These are phyloP conservation scores for Scaptomyza reducta DNA, from an alignment of 2,888 invertebrate genomes.

Conservation along the genomic window DNA sequence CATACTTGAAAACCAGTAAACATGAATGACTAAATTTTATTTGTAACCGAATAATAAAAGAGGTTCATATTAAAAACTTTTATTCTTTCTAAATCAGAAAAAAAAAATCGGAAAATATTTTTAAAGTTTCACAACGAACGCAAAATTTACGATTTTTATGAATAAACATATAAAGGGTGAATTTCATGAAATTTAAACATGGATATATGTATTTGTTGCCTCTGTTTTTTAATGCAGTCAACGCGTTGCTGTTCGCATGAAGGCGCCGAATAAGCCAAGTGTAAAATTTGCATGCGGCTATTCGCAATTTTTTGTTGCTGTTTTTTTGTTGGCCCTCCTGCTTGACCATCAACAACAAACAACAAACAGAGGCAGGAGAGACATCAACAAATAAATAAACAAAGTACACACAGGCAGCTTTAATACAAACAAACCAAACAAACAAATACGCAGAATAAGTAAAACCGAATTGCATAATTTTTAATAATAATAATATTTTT, in stretches of 20 bases:
- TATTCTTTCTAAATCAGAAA: too few species aligned
- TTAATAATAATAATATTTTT: conserved; percentile 25
- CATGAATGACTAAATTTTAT: not conserved
- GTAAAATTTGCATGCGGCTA: conserved; percentile 80
- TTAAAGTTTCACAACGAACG: not conserved
- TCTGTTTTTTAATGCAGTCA: conserved; percentile 43
- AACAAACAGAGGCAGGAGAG: not conserved
- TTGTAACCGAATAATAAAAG: not conserved
- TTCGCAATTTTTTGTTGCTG: not conserved
- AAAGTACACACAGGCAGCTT: conserved; percentile 44
- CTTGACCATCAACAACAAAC: conserved; percentile 14
- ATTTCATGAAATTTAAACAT: conserved; percentile 26
- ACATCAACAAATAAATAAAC: conserved; percentile 57
- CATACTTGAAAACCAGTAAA: conserved; percentile 1
- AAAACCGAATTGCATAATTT: conserved; percentile 34
- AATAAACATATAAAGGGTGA: conserved; percentile 29
- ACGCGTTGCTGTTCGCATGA: conserved; percentile 82
- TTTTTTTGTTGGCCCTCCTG: conserved; percentile 8
- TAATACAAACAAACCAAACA: conserved; percentile 56
- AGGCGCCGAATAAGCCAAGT: conserved; percentile 79
- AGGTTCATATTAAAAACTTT: too few species aligned
- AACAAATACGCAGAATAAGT: conserved; percentile 1
- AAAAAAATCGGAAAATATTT: not conserved
- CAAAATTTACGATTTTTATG: conserved; percentile 3
- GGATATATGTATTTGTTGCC: conserved; percentile 3